Evolutionary conservation across 2,888 invertebrate genomes (phyloP), one percentile per base, ranked within the genome.

Genomic region (Abscondita cerata): DNA sequence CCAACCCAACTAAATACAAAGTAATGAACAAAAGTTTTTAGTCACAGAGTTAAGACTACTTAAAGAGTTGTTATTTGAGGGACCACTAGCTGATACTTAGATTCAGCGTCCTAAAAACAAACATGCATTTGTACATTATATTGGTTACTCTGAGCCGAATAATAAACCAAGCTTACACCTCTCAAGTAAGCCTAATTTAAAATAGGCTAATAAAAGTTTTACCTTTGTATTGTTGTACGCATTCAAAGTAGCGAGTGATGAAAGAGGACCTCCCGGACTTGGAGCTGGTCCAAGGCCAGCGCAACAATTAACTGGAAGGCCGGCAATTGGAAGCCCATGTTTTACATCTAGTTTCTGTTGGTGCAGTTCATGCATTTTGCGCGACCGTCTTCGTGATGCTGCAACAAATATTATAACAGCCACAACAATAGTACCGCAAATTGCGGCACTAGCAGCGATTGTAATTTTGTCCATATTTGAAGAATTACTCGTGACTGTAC

Each of bases 401-500:
- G 93, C 93, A 54, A 95, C 90, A 80, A 96, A 95, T 68, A 95
- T 89, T 38, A 95, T 89, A 59, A 95, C 93, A 0, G 95, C 95
- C 46, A 95, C 88, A 61, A 95, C 91, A 72, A 96, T 94, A 40
- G 95, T 95, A 40, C 92, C 93, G 80, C 95, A 95, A 76, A 96
- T 95, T 59, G 95, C 95, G 15, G 95, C 95, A 75, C 94, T 93
- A 2, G 95, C 95, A 18, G 93, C 95, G 74, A 96, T 96, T 53
- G 96, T 95, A 75, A 96, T 94, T 81, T 95, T 95, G 82, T 96
- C 96, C 92, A 95, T 94, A 81, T 94, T 93, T 57, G 93, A 91
- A 53, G 92, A 89, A 47, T 91, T 89, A 13, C 92, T 89, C 48
- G 90, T 87, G 48, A 91, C 91, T 1, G 94, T 95, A 65, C 95